Evolutionary conservation across 2,797 vertebrate genomes (phyloP).

Genomic region (Neomorphus geoffroyi): DNA sequence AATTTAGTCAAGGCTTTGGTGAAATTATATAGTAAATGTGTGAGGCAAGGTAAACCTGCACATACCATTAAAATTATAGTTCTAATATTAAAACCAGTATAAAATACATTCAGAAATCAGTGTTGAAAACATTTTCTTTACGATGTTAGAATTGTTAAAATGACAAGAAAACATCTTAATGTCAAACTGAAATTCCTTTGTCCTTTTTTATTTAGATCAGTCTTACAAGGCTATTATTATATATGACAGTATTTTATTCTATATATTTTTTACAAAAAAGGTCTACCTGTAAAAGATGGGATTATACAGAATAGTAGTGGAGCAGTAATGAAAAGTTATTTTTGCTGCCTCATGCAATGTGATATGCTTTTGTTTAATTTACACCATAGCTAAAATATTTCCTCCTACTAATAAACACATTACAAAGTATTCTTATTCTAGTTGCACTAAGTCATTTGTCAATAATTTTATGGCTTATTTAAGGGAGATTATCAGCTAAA

Average conservation of each 20-base stretch:
- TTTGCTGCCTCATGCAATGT: not conserved
- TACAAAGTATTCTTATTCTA: not conserved
- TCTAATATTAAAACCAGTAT: not conserved
- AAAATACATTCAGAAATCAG: not conserved
- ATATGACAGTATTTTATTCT: not conserved
- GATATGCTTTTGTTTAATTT: not conserved
- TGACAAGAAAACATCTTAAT: not conserved
- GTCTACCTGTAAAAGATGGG: not conserved
- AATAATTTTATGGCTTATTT: not conserved
- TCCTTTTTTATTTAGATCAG: not conserved
- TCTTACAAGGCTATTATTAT: not conserved
- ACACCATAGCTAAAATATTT: not conserved
- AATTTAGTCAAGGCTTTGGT: not conserved
- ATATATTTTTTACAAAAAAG: not conserved
- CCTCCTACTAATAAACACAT: not conserved
- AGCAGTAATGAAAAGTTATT: constrained; percentile 1
- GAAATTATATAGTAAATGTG: not conserved
- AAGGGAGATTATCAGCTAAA: not conserved
- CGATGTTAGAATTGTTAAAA: not conserved
- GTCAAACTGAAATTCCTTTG: not conserved
- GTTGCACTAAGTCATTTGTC: not conserved
- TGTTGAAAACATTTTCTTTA: not conserved
- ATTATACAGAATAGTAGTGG: not conserved
- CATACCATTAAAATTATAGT: not conserved
- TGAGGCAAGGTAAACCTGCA: not conserved